Evolutionary conservation across 1,140 invertebrate genomes (phyloP), one percentile per base, ranked within the genome.

Genomic region (Drosophila sechellia): DNA sequence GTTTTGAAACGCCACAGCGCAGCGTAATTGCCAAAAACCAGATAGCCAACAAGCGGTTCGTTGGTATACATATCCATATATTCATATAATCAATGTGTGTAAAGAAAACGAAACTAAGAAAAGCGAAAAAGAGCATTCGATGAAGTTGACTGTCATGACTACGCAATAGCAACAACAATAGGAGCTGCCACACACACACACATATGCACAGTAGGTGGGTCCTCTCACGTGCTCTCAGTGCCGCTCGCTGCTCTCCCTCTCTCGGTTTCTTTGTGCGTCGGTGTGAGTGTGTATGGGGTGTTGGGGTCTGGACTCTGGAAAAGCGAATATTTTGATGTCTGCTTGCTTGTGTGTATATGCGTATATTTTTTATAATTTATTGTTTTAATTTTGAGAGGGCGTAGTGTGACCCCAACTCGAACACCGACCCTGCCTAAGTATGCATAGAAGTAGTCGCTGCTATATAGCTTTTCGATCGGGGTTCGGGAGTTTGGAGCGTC

Each of bases 101-200:
- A 73, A 54, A 57, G 56, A 73, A 69, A 73, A 61, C 64, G 59
- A 65, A 65, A 68, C 46, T 37, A 61, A 35, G 15, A 45, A 15
- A 45, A 45, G 20, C 10, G 10, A 45, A 39, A 80, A 81, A 85
- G 83, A 85, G 79, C 80, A 87, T 59, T 85, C 78, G 79, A 64
- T 79, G 63, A 81, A 81, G 83, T 87, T 87, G 76, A 76, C 84
- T 87, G 76, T 83, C 79, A 86, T 89, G 83, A 86, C 83, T 86
- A 86, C 83, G 83, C 83, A 86, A 87, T 86, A 79, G 83, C 83
- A 86, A 87, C 79, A 86, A 86, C 81, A 86, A 87, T 69, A 86
- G 64, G 63, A 42, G 56, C 53, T 57, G 39, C 52, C 40, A 61
- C 50, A 61, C 68, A 54, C 25, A 48, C 61, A 73, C 71, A 27